Evolutionary conservation across 2,797 vertebrate genomes (phyloP).

Genomic region (Notamacropus eugenii): DNA sequence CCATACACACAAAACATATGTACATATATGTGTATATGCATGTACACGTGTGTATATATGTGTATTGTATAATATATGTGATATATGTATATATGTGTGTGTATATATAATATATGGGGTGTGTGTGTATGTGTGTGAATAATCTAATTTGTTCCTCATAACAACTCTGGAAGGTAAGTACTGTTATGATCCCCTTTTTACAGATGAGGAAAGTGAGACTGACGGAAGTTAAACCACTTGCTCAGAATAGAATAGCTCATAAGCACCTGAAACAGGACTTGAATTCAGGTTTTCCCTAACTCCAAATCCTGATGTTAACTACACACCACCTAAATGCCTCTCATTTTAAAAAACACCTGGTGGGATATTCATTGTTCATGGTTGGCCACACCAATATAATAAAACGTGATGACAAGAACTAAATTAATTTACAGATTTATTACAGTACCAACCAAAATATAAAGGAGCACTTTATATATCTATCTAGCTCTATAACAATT

Average conservation of each 20-base stretch:
- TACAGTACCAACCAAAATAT: not conserved
- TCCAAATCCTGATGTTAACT: not conserved
- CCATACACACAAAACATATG: no score
- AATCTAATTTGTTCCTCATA: no score
- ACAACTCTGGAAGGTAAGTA: not conserved
- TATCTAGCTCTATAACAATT: not conserved
- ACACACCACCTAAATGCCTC: not conserved
- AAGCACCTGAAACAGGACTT: constrained; percentile 6
- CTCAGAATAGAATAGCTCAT: not conserved
- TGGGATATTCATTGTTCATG: no score
- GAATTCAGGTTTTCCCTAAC: not conserved
- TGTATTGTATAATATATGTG: no score
- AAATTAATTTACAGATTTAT: not conserved
- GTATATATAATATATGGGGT: no score
- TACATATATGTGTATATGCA: no score
- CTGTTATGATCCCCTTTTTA: not conserved
- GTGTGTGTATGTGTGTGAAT: no score
- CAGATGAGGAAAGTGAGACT: not conserved
- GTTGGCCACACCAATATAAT: no score
- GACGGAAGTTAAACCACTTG: constrained; percentile 6
- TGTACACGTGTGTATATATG: no score
- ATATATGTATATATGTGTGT: no score
- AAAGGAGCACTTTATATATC: not conserved
- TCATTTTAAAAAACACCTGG: no score
- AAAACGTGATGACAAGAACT: no score